Base-by-base conservation (phyloP, 2,797 vertebrate genomes). In the Tokudaia muenninki region DNA sequence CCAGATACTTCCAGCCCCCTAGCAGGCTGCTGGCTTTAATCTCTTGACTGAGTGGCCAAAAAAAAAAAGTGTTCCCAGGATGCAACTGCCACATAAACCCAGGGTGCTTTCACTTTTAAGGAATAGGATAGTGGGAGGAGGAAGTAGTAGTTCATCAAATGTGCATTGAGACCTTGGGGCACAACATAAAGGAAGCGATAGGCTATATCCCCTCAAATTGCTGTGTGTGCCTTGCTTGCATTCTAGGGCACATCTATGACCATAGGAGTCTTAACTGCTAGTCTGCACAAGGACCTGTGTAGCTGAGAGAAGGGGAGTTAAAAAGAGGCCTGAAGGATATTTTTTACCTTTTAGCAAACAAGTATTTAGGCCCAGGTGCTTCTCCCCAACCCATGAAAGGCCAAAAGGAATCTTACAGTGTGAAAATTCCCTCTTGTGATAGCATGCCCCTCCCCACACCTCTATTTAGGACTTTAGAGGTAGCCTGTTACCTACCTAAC, bases 381-480 rank as follows among this genome's bases (percentile, higher is more conserved):
- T 21, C 17, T 29, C 19, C 6, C 17, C 55, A 80, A 22, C 3
- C 29, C 10, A 14, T 6, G 14, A 44, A 92, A 90, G 19, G 50
- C 50, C 65, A 41, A 96, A 92, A 37, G 65, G 55, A 95, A 47
- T 63, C 6, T 70, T 34, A 96, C 26, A 79, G 34, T 14, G 37
- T 81, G 82, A 79, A 93, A 79, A n/a, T 87, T 83, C 19, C 50
- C 83, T 95, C 63, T 89, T 89, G 87, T 96, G 50, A 83, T 4
- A 94, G 47, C 52, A 63, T 61, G 34, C 9, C 19, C 57, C 2
- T 37, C 70, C 67, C 70, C 70, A 72, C 31, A 21, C 81, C 37
- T 94, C 61, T 90, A 92, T 34, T 88, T 96, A 83, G 37, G 95
- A 50, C 86, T 87, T 63, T 55, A 87, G 83, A 95, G 70, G 37